Evolutionary conservation across 2,797 vertebrate genomes (phyloP), one percentile per base, ranked within the genome.

Genomic region (Hafferia zeledoni): DNA sequence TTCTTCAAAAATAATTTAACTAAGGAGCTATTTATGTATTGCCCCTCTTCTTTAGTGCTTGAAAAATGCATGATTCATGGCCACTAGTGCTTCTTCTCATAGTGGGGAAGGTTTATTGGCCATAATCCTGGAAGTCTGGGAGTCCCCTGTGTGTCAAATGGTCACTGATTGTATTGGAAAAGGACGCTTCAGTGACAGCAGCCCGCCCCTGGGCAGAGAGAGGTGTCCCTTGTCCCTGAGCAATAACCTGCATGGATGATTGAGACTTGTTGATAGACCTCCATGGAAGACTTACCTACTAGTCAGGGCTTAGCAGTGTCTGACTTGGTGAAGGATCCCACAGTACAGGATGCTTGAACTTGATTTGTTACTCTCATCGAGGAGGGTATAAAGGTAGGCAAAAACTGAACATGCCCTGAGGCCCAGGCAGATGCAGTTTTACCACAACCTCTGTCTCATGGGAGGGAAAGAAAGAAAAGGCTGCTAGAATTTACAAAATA

Each of bases 181-280:
- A 89, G 43, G 74, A 85, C 78, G 69, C 46, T 78, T 85, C 55
- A 67, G 87, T 86, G 92, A 83, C 84, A 96, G 76, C 47, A 67
- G 61, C 60, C 72, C 83, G 92, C 70, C 59, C 50, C 63, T 63
- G 77, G 55, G 80, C 74, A 87, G 83, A 68, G 89, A 83, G 84
- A 74, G 11, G 37, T 53, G 72, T 91, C 84, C 52, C 91, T 83
- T 81, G 84, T 96, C 94, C 87, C 87, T 56, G 39, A 97, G 83
- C 87, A 95, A 92, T 95, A 95, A 93, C 63, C 69, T 46, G 44
- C 76, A 46, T 1, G 1, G 94, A 86, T 94, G 94, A 96, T 82
- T 94, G 94, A 96, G 76, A 83, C 89, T 92, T 92, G 94, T 83
- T 94, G 94, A 92, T 90, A 76, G 93, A 95, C 57, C 50, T 93